Conservation (phyloP, 2,113 vertebrate genomes). For the Arenaria interpres region DNA sequence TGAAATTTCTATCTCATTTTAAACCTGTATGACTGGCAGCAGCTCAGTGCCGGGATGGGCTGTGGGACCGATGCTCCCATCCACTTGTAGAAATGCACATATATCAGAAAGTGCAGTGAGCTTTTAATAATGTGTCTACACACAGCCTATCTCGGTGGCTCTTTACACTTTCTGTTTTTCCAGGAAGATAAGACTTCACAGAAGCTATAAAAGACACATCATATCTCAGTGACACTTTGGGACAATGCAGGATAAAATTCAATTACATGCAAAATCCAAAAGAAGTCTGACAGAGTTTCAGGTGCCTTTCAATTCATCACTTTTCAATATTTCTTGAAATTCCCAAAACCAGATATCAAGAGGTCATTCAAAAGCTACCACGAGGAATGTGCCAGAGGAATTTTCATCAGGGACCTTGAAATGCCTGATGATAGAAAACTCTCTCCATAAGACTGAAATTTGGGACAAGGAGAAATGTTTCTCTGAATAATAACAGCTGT, state of each 20-base stretch:
- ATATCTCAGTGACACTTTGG: constrained; percentile 2
- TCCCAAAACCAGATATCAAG: constrained; percentile 33
- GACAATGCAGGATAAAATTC: constrained; percentile 35
- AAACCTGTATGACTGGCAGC: background rate
- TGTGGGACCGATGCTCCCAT: background rate
- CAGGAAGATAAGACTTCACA: background rate
- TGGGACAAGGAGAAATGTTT: background rate
- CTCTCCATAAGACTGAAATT: background rate
- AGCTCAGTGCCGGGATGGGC: background rate
- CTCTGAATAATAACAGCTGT: background rate
- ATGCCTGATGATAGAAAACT: background rate
- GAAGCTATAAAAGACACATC: constrained; percentile 2
- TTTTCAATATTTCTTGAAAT: constrained; percentile 45
- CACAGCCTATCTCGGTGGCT: background rate
- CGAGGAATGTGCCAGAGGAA: background rate
- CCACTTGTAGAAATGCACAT: background rate
- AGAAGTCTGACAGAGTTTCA: background rate
- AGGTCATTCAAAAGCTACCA: background rate
- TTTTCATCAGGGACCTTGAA: background rate
- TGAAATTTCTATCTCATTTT: background rate
- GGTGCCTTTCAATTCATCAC: constrained; percentile 1
- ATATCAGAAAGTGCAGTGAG: background rate
- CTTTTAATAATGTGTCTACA: background rate
- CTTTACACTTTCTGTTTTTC: background rate
- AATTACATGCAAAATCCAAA: constrained; percentile 37